phyloP scores from a whole-genome alignment of 2,797 vertebrate species.

The Spondyliosoma cantharus region DNA sequence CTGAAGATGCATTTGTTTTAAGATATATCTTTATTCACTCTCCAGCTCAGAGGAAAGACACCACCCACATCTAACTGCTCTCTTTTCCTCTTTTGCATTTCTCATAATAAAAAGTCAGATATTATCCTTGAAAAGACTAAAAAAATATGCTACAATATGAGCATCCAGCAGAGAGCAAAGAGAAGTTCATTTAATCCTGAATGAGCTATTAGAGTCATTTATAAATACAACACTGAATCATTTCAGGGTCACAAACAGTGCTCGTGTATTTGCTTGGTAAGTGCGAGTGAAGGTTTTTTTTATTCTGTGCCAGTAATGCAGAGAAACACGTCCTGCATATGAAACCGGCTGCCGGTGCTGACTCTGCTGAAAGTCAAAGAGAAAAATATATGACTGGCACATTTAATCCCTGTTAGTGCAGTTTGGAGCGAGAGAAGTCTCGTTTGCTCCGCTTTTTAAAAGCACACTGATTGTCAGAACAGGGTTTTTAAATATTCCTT shows the following conservation, averaged over 20 bases:
- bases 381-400: conserved; percentile 20
- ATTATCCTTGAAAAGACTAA: not conserved
- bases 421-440: not conserved
- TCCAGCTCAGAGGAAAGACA: not conserved
- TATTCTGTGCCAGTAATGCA: no score
- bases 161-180: not conserved
- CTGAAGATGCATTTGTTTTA: not conserved
- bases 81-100: not conserved
- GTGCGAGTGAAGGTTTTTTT: not conserved
- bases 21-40: not conserved
- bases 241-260: not conserved
- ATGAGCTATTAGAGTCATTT: not conserved
- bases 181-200: not conserved
- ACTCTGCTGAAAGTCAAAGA: not conserved
- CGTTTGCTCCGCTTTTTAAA: conserved; percentile 20
- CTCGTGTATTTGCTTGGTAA: not conserved
- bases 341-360: not conserved
- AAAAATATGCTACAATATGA: not conserved
- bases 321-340: not conserved
- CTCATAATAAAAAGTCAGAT: not conserved
- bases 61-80: not conserved
- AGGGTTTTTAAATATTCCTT: not conserved
- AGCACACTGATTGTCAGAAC: not conserved
- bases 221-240: not conserved
- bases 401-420: conserved; percentile 15